Base-by-base conservation (phyloP, 92 coral and sea anemone species). In the Phenganax subtilis region DNA sequence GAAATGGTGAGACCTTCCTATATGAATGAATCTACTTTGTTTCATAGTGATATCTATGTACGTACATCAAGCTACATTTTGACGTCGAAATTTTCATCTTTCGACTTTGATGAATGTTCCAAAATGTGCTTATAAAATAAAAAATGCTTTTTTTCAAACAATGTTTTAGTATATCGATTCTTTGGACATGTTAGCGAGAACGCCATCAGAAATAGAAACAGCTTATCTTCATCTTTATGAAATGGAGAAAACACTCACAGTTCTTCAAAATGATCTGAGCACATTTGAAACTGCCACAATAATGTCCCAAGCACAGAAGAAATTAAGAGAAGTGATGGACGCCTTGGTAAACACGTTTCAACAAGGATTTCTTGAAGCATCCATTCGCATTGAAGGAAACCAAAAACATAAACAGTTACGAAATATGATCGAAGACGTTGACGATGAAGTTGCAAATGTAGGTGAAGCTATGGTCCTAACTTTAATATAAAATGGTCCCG, bases 401-500 rank as follows among this genome's bases (percentile, higher is more conserved):
- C 81, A 88, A 30, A 91, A 90, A 47, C 91, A 92, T 9, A 85
- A 88, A 68, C 87, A 89, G 64, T 88, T 92, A 0, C 88, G 91
- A 28, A 88, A 84, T 28, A 57, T 84, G 63, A 89, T 91, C 90
- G 76, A 86, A 63, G 88, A 82, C 0, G 83, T 85, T 57, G 89
- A 88, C 70, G 91, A 91, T n/a, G 90, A 89, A 75, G 90, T 91
- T 5, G 62, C 90, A 51, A 79, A 89, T 87, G 97, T 91, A 82
- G 44, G 91, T 14, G 51, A 25, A 0, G 0, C 11, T 12, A 6
- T 20, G 12, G 9, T 56, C 3, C 77, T 17, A 25, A 6, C 28
- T 64, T 52, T 12, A 51, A 10, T 15, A 20, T 10, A 12, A 9
- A 17, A 27, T 17, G 12, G 81, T 8, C 64, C 14, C 14, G 16